Base-by-base conservation (phyloP, 2,113 vertebrate genomes). In the Thryonomys swinderianus region DNA sequence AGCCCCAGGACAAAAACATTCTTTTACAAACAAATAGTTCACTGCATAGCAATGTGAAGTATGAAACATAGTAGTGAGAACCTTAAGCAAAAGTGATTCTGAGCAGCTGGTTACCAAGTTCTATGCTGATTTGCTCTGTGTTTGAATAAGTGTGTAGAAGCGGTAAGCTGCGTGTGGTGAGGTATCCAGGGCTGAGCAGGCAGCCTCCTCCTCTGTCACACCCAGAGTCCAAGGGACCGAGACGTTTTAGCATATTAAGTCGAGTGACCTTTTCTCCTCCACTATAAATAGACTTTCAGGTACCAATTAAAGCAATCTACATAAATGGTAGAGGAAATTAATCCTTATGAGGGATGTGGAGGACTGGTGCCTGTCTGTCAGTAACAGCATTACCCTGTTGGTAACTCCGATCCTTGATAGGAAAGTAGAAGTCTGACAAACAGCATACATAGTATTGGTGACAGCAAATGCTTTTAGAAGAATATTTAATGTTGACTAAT, bases 251-350 rank as follows among this genome's bases (percentile, higher is more conserved):
- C 0, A 1, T 53, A 85, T 55, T 88, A 96, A 87, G n/a, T 48
- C 40, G 8, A 76, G 25, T 90, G 51, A 55, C 61, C 87, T 73
- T 95, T 92, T 93, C 62, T 42, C 55, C 51, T 82, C 42, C 1
- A 6, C 55, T 71, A 71, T 53, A 91, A 98, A 57, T 62, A 71
- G 96, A 93, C 78, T 91, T 94, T 97, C 76, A 32, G 62, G 76
- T 80, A 96, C 0, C 7, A 97, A 87, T 90, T 79, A 96, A 95
- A 45, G 69, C 51, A 95, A 66, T 93, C 67, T 84, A 53, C 67
- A 30, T 17, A 82, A 86, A 51, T 45, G 81, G 37, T 62, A 2
- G 27, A 57, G 66, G 32, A 89, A 79, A 83, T 62, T 86, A 83
- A 96, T 93, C 66, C 91, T 87, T 37, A 55, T 62, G 57, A 57